Evolutionary conservation across 2,888 invertebrate species (phyloP).

Genomic region (Trichogramma evanescens): DNA sequence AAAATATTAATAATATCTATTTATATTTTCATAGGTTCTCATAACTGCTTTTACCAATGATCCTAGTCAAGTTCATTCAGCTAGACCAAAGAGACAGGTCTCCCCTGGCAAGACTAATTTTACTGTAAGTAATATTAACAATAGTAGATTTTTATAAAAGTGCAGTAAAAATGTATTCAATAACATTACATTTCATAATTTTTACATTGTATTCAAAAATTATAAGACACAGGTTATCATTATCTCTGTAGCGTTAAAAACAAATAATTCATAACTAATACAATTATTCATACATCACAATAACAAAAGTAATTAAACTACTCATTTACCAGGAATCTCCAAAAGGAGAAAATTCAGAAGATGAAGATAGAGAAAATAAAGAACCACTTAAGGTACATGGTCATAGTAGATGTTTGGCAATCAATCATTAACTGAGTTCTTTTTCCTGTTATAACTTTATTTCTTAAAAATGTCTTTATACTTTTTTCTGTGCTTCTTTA

Average conservation of each 20-base stretch:
- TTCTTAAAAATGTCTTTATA: too few species aligned
- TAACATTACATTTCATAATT: not conserved
- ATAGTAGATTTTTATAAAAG: not conserved
- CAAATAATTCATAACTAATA: too few species aligned
- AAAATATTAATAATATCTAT: not conserved
- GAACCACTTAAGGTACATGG: slow-evolving; percentile 9
- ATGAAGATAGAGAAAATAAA: slow-evolving; percentile 7
- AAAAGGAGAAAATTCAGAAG: slow-evolving; percentile 8
- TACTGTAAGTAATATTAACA: not conserved
- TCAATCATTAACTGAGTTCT: not conserved
- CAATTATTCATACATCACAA: not conserved
- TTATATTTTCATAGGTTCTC: slow-evolving; percentile 46
- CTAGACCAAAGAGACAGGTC: slow-evolving; percentile 25
- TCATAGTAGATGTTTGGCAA: not conserved
- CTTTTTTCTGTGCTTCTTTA: too few species aligned
- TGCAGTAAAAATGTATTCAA: not conserved
- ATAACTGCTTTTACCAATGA: slow-evolving; percentile 62
- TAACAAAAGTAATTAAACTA: not conserved
- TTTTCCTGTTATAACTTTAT: too few species aligned
- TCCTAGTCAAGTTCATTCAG: slow-evolving; percentile 51
- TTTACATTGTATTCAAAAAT: not conserved
- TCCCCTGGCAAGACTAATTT: not conserved
- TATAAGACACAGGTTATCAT: not conserved
- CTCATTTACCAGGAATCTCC: slow-evolving; percentile 11
- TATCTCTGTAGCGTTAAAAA: too few species aligned